These are phyloP conservation scores for Drosophila lacteicornis DNA, from an alignment of 1,140 invertebrate species.

Conservation along the genomic window DNA sequence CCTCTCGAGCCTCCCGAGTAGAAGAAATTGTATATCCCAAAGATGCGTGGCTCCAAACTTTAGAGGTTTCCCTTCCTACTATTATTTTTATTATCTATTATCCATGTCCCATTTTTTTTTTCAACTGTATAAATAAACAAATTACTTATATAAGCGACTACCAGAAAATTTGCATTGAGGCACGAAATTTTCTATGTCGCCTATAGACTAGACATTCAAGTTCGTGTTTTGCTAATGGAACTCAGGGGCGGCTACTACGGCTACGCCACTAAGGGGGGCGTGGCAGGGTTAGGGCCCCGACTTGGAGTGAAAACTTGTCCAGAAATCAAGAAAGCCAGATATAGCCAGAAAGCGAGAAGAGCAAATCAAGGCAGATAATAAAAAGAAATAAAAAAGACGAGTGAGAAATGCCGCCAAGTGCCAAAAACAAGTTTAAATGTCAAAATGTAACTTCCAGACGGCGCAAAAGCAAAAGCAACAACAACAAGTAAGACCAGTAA, in stretches of 20 bases:
- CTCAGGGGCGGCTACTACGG: not conserved
- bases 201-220: conserved; percentile 57
- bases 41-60: not conserved
- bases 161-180: conserved; percentile 56
- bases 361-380: conserved; percentile 76
- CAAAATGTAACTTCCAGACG: conserved; percentile 70
- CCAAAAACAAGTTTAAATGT: conserved; percentile 82
- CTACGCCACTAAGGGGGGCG: not conserved
- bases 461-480: conserved; percentile 13
- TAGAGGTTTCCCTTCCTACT: too few species aligned
- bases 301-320: conserved; percentile 37
- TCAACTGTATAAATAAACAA: not conserved
- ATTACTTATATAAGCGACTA: conserved; percentile 14
- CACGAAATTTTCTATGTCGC: conserved; percentile 48
- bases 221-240: conserved; percentile 47
- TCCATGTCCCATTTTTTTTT: too few species aligned
- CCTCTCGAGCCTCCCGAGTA: not conserved
- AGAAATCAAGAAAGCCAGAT: conserved; percentile 61
- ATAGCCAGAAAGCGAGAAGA: conserved; percentile 50
- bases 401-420: conserved; percentile 66
- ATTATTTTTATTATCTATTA: too few species aligned
- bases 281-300: conserved; percentile 38
- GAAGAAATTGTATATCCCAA: not conserved
- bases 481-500: not conserved
- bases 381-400: conserved; percentile 57